Conservation (phyloP, 2,888 invertebrate genomes). For the Cephus rjabovi region DNA sequence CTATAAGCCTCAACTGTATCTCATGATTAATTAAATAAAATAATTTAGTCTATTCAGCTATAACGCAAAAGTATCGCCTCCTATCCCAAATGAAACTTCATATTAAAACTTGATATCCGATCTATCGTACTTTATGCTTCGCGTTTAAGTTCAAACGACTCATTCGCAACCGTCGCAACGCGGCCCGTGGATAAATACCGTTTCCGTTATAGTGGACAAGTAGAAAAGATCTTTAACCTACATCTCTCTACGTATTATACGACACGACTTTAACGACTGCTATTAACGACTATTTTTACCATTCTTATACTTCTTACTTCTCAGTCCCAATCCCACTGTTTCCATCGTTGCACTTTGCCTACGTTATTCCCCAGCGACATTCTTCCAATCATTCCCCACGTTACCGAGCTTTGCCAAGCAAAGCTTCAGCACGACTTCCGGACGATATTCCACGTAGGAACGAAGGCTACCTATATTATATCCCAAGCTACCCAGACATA, state of each 20-base stretch:
- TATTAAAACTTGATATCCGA: background rate
- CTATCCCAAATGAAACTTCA: background rate
- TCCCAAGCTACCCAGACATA: background rate
- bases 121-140: background rate
- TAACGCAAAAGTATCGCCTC: background rate
- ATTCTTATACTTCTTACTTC: conserved; percentile 37
- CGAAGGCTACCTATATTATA: background rate
- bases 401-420: background rate
- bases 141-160: conserved; percentile 8
- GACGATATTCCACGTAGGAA: background rate
- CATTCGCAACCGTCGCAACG: conserved; percentile 39
- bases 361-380: background rate
- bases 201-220: background rate
- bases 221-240: conserved; percentile 30
- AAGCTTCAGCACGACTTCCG: background rate
- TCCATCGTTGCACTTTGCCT: background rate
- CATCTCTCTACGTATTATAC: conserved; percentile 50
- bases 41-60: background rate
- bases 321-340: background rate
- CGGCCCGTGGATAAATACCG: conserved; percentile 33
- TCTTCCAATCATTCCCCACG: background rate
- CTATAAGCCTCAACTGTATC: background rate
- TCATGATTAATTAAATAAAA: background rate
- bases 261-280: conserved; percentile 50
- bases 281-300: conserved; percentile 53